These are phyloP conservation scores for Phrynosoma blainvillii DNA, from an alignment of 2,113 vertebrate species.

Conservation along the genomic window DNA sequence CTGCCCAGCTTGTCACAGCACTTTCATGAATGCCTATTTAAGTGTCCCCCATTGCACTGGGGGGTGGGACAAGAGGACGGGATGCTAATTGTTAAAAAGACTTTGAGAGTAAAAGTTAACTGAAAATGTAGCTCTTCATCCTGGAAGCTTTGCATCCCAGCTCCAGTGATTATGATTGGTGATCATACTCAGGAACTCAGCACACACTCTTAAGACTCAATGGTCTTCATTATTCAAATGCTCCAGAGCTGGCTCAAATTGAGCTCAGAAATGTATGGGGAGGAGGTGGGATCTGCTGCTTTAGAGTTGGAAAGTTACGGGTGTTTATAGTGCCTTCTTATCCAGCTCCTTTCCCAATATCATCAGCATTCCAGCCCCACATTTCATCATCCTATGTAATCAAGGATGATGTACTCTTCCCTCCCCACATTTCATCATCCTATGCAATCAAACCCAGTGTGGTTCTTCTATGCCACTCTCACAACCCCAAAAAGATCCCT, in stretches of 20 bases:
- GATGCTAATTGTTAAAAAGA: background rate
- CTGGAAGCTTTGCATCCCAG: background rate
- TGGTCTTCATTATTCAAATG: background rate
- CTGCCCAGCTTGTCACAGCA: background rate
- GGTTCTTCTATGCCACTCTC: background rate
- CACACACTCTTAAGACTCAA: background rate
- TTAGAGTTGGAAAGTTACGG: background rate
- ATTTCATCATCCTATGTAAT: background rate
- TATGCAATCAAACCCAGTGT: background rate
- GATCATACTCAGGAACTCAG: background rate
- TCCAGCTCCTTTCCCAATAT: background rate
- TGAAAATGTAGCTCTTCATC: background rate
- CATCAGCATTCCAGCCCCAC: background rate
- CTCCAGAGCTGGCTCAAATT: constrained; percentile 1
- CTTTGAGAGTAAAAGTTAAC: background rate
- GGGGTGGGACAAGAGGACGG: background rate
- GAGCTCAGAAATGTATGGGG: background rate
- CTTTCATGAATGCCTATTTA: background rate
- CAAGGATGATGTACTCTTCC: background rate
- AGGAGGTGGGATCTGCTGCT: background rate
- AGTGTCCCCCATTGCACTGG: background rate
- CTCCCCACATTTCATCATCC: too few relatives aligned
- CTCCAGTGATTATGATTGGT: background rate
- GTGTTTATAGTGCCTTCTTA: background rate
- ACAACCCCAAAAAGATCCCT: background rate